Evolutionary conservation across 2,888 invertebrate species (phyloP).

Genomic region (Lasioglossum malachurum): DNA sequence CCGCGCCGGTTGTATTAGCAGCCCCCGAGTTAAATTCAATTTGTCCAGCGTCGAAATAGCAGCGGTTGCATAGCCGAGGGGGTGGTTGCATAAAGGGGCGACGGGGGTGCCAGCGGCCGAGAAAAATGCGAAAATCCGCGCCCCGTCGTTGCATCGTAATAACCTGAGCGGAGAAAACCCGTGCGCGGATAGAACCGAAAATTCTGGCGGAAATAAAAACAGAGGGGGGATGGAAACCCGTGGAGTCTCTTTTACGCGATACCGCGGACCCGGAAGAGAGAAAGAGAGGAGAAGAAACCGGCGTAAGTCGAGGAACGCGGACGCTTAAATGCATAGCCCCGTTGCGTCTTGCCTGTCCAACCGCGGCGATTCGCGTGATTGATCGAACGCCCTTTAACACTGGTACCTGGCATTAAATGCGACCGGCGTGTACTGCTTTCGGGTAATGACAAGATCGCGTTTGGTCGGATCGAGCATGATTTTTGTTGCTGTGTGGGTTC

Average conservation of each 20-base stretch:
- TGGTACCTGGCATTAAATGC: background rate
- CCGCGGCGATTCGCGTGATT: background rate
- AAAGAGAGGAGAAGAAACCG: background rate
- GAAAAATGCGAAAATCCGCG: slow-evolving; percentile 58
- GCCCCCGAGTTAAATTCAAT: slow-evolving; percentile 67
- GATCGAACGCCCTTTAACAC: background rate
- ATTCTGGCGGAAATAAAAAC: slow-evolving; percentile 10
- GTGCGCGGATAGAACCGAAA: slow-evolving; percentile 14
- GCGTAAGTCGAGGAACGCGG: background rate
- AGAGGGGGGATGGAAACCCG: background rate
- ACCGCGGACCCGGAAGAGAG: background rate
- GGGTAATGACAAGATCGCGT: background rate
- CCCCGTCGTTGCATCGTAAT: slow-evolving; percentile 55
- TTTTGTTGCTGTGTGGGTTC: too few relatives aligned
- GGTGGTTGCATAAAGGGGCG: background rate
- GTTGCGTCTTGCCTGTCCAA: background rate
- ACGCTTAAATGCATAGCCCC: background rate
- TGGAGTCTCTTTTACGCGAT: background rate
- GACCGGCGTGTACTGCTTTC: background rate
- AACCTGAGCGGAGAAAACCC: slow-evolving; percentile 38
- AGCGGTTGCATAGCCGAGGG: background rate
- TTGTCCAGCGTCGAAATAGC: slow-evolving; percentile 58
- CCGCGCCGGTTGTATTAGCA: slow-evolving; percentile 56
- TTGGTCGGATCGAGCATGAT: background rate
- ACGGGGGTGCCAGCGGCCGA: background rate